Base-by-base conservation (phyloP, 2,797 vertebrate genomes). In the Discoglossus pictus region DNA sequence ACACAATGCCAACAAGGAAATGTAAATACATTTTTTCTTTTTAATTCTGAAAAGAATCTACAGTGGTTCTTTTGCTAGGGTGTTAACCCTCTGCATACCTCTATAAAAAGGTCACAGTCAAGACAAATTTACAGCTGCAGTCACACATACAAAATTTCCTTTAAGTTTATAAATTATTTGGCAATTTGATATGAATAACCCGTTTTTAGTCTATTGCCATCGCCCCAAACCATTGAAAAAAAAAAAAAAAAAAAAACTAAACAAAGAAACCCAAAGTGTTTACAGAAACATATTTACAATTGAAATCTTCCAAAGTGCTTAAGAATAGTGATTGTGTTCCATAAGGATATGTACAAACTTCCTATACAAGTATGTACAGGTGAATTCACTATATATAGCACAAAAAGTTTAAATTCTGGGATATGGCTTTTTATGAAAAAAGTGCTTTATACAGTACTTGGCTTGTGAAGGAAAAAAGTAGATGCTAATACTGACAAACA, bases 221-320 rank as follows among this genome's bases (percentile, higher is more conserved):
- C 84, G 86, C 81, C 88, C 91, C 90, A 86, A 92, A 87, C 86
- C 87, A 87, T 94, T 91, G 91, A 95, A 96, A 90, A 91, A 92
- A 79, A 76, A 61, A 66, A 88, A 89, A 84, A 93, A 90, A 82
- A 89, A 79, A 87, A 91, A n/a, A n/a, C n/a, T n/a, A n/a, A n/a
- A n/a, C n/a, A n/a, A 31, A 31, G 8, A 31, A 31, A 4, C 8
- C 81, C 88, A 83, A 81, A 89, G 82, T 87, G 83, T 90, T 87
- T 90, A 92, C 88, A 91, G 89, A 91, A 51, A 54, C 83, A 89
- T 91, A 96, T 97, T 96, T 97, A 99, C 95, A 71, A 96, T 83
- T 87, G 87, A 81, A 90, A 80, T 87, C 90, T 86, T 89, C 88
- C 92, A 98, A 99, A 98, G 96, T 98, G 96, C 95, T 94, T 91